Evolutionary conservation across 92 coral and sea anemone genomes (phyloP).

Genomic region (Palythoa grandis): DNA sequence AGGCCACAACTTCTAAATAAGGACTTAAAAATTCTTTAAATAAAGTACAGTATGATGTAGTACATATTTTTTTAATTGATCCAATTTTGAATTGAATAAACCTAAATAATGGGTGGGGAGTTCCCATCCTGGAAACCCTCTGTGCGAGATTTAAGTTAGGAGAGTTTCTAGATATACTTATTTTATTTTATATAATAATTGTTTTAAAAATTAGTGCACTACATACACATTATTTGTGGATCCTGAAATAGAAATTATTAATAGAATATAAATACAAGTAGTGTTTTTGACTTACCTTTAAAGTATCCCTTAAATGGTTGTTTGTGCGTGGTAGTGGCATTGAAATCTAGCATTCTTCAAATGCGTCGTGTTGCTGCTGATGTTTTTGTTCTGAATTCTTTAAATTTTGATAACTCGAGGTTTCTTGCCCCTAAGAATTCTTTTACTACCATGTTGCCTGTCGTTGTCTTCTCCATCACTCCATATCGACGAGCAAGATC

Average conservation of each 20-base stretch:
- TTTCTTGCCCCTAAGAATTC: conserved; percentile 37
- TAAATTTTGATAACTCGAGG: conserved; percentile 40
- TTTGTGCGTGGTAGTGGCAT: conserved; percentile 50
- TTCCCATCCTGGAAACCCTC: neutral
- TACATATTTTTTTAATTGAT: neutral
- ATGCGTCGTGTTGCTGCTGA: conserved; percentile 31
- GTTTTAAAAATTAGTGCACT: no score
- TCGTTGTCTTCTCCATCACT: conserved; percentile 31
- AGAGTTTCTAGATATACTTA: neutral
- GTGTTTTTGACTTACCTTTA: conserved; percentile 1
- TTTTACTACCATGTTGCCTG: conserved; percentile 56
- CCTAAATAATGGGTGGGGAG: neutral
- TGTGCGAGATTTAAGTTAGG: no score
- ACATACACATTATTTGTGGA: neutral
- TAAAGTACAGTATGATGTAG: neutral
- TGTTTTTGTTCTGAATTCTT: conserved; percentile 22
- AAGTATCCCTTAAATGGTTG: conserved; percentile 44
- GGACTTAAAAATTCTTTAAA: neutral
- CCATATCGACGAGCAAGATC: conserved; percentile 51
- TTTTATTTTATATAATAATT: neutral
- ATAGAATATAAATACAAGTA: neutral
- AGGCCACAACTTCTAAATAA: conserved; percentile 14
- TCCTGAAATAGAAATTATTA: neutral
- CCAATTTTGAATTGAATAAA: neutral
- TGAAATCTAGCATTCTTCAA: conserved; percentile 45